phyloP scores from a whole-genome alignment of 2,113 vertebrate species.

The Hippocampus comes region DNA sequence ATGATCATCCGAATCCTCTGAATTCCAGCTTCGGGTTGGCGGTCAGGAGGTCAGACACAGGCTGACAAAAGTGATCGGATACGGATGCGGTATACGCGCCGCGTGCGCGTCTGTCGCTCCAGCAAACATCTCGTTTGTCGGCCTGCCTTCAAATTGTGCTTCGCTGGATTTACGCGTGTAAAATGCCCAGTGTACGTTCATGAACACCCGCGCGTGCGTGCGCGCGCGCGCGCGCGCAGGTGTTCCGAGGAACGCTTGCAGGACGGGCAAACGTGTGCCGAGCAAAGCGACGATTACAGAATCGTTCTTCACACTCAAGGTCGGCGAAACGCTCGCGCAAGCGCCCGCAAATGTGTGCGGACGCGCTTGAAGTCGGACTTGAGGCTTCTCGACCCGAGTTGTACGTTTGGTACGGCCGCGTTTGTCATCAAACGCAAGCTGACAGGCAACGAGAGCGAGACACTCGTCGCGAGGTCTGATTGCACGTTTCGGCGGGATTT shows the following conservation, averaged over 20 bases:
- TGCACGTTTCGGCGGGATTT: too few relatives aligned
- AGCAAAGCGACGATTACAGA: slow-evolving; percentile 42
- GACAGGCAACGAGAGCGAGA: not conserved
- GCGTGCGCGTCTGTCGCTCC: slow-evolving; percentile 5
- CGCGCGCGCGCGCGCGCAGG: too few relatives aligned
- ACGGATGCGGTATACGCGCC: not conserved
- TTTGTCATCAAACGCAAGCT: not conserved
- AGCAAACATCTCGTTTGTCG: slow-evolving; percentile 12
- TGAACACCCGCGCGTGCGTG: slow-evolving; percentile 12
- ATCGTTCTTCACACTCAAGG: slow-evolving; percentile 51
- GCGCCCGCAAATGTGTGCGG: not conserved
- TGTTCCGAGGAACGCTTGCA: slow-evolving; percentile 40
- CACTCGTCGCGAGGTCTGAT: too few relatives aligned
- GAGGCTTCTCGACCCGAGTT: not conserved
- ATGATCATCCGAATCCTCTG: too few relatives aligned
- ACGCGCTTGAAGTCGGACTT: too few relatives aligned
- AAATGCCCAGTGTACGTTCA: slow-evolving; percentile 31
- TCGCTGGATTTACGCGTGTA: slow-evolving; percentile 16
- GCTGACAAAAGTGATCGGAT: too few relatives aligned
- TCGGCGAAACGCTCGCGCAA: slow-evolving; percentile 26
- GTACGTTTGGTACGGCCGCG: not conserved
- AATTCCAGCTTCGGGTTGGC: too few relatives aligned
- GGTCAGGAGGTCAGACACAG: too few relatives aligned
- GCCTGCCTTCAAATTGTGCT: slow-evolving; percentile 25
- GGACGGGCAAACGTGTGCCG: slow-evolving; percentile 34